Evolutionary conservation across 2,888 invertebrate species (phyloP), one percentile per base, ranked within the genome.

Genomic region (Andrena bicolor): DNA sequence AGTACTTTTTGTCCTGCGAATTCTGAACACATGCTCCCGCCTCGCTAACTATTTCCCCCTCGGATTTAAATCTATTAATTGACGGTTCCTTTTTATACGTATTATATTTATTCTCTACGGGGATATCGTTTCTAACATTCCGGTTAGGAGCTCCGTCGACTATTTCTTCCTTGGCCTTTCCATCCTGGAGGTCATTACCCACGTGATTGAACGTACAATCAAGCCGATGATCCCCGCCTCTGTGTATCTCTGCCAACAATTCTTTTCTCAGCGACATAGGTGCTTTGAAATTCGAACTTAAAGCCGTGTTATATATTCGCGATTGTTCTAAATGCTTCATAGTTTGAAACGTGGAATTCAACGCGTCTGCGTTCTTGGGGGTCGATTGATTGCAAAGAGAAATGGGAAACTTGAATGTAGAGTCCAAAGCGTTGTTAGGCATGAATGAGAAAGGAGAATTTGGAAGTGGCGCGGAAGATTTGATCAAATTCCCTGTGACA

Each of bases 11-110:
- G 23, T 85, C 86, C 10, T 76, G 77, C 0, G 48, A 35, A 63
- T 82, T 79, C 16, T 77, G 28, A 51, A 35, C 49, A 58, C 32
- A 41, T 0, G 58, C 20, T 16, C 30, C 58, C n/a, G 41, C 41
- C 10, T 80, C 77, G 2, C 41, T 51, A 26, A 20, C 20, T 23
- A 28, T 28, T 35, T 78, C 78, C 1, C 8, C n/a, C 10, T 35
- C 26, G 63, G 41, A 16, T 28, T 74, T 76, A 8, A 23, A 60
- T 66, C 80, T 75, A 58, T 76, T 73, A 58, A 83, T 20, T 5
- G 85, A 26, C 6, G 80, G 71, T 32, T 85, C 85, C 78, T 90
- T 91, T 74, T 86, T 89, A 74, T 91, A 92, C 0, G 92, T 92
- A 70, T 91, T 89, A 30, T 90, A 91, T 60, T 88, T 89, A 84